Conservation (phyloP, 1,140 invertebrate species). For the Thereuonema tuberculata region DNA sequence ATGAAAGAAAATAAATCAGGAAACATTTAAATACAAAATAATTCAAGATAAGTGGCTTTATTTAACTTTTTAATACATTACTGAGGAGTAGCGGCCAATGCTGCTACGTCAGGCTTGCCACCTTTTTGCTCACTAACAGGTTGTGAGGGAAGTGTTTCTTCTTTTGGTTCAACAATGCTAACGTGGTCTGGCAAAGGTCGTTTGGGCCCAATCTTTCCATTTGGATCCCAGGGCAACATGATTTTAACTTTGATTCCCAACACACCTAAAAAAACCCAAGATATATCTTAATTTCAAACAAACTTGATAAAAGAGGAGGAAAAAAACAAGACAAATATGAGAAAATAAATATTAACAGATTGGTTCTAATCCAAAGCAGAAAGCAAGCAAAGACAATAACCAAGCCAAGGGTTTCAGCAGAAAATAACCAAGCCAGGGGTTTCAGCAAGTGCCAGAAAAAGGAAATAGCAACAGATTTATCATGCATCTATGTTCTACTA, state of each 20-base stretch:
- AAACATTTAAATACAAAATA: too few species aligned
- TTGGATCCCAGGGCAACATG: slow-evolving; percentile 96
- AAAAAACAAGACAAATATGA: too few species aligned
- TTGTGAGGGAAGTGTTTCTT: slow-evolving; percentile 35
- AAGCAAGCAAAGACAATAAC: too few species aligned
- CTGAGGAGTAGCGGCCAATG: slow-evolving; percentile 12
- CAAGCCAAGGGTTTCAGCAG: too few species aligned
- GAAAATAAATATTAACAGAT: neutral
- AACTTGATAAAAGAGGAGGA: slow-evolving; percentile 7
- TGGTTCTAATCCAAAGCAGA: neutral
- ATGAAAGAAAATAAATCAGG: too few species aligned
- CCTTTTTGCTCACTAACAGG: slow-evolving; percentile 24
- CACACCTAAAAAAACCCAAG: slow-evolving; percentile 47
- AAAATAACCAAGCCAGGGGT: too few species aligned
- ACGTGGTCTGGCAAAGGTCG: slow-evolving; percentile 94
- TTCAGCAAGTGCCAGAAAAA: too few species aligned
- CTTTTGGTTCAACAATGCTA: slow-evolving; percentile 84
- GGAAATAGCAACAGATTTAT: too few species aligned
- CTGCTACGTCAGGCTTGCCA: slow-evolving; percentile 19
- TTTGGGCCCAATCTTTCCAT: slow-evolving; percentile 94
- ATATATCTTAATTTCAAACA: slow-evolving; percentile 20
- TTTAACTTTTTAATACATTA: too few species aligned
- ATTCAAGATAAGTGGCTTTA: too few species aligned
- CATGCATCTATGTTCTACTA: too few species aligned
- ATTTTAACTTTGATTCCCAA: slow-evolving; percentile 95